A percentile compares a stretch with the other conserved stretches of the same genome.
Conservation (phyloP, 2,888 invertebrate genomes). For the Ophion ventricosus region DNA sequence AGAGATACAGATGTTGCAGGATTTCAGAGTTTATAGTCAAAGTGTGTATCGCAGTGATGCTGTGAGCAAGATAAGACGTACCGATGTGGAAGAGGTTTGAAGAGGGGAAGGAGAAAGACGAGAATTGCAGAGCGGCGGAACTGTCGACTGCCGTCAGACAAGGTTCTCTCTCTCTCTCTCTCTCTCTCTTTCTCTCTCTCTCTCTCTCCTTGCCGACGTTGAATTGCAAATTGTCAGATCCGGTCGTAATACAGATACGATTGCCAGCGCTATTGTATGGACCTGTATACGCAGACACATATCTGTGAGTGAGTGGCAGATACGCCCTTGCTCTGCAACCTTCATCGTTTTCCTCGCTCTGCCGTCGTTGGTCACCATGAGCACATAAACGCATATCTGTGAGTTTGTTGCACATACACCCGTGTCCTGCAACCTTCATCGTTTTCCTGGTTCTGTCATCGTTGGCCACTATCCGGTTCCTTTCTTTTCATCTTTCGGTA, state of each 20-base stretch:
- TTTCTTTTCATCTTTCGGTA: slow-evolving; percentile 50
- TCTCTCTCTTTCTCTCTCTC: no score
- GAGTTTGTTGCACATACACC: slow-evolving; percentile 3
- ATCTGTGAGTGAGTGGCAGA: slow-evolving; percentile 4
- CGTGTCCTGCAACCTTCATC: slow-evolving; percentile 16
- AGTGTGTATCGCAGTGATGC: slow-evolving; percentile 56
- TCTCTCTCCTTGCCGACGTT: slow-evolving; percentile 64
- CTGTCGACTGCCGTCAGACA: slow-evolving; percentile 66
- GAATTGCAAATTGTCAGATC: slow-evolving; percentile 69
- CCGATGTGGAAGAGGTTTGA: slow-evolving; percentile 1
- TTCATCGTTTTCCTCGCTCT: slow-evolving; percentile 23
- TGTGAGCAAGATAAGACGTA: slow-evolving; percentile 20
- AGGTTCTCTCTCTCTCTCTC: no score
- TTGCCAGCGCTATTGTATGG: slow-evolving; percentile 64
- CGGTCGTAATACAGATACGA: slow-evolving; percentile 69
- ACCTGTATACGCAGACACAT: slow-evolving; percentile 15
- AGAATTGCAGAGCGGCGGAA: slow-evolving; percentile 52
- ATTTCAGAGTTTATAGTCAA: slow-evolving; percentile 8
- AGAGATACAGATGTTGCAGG: slow-evolving; percentile 19
- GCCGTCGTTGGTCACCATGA: slow-evolving; percentile 18
- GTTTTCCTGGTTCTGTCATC: neutral
- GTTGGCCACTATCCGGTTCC: slow-evolving; percentile 46
- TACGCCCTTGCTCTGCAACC: slow-evolving; percentile 24
- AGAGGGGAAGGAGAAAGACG: neutral
- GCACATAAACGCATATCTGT: neutral